Evolutionary conservation across 2,797 vertebrate genomes (phyloP).

Genomic region (Clarias laeviceps): DNA sequence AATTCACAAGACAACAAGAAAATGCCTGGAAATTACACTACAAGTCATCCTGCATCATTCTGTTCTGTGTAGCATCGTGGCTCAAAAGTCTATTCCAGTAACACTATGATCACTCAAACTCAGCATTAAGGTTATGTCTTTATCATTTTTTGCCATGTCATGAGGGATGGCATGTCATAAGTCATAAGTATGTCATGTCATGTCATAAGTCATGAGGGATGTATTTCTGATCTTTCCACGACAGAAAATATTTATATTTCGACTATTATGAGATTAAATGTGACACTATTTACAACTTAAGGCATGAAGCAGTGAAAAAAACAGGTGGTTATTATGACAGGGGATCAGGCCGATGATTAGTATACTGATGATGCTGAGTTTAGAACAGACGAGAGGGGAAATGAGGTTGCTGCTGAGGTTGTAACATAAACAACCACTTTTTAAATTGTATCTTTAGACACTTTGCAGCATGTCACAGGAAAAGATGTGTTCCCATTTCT

Average conservation of each 20-base stretch:
- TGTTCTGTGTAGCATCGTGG: background rate
- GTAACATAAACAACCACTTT: no score
- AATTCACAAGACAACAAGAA: slow-evolving; percentile 24
- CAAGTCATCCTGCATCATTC: slow-evolving; percentile 13
- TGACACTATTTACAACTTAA: background rate
- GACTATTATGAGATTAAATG: background rate
- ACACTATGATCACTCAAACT: background rate
- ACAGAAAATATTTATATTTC: background rate
- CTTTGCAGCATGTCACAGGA: no score
- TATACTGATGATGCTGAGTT: no score
- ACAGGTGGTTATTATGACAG: no score
- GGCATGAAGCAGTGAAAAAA: no score
- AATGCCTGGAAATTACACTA: background rate
- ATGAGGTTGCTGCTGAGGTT: no score
- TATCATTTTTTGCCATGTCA: background rate
- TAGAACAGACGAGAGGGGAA: no score
- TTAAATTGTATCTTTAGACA: no score
- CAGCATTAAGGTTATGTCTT: background rate
- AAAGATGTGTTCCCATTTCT: no score
- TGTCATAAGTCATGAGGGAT: background rate
- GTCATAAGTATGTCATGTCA: no score
- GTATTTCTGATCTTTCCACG: background rate
- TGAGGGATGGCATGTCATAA: no score
- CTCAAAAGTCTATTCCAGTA: background rate
- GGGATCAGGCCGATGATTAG: no score